Percentiles rank a stretch among this genome's conserved stretches.
Evolutionary conservation across 2,888 invertebrate genomes (phyloP).

Genomic region (Julus scanicus): DNA sequence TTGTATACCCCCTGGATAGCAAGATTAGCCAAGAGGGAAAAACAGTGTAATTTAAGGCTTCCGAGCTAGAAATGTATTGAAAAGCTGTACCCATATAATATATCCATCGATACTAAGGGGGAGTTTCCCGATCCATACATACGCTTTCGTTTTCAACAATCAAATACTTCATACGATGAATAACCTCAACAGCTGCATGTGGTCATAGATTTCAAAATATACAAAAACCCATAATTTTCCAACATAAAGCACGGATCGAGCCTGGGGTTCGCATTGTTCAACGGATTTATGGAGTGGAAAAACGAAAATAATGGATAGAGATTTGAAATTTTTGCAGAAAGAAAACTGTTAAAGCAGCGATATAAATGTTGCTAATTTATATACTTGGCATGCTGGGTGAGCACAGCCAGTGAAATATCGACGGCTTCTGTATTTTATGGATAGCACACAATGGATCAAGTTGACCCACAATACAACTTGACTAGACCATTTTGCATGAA

Average conservation of each 20-base stretch:
- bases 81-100: background rate
- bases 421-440: too few species aligned
- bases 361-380: too few species aligned
- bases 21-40: background rate
- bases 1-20: too few species aligned
- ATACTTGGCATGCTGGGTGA: too few species aligned
- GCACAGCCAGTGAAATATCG: too few species aligned
- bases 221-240: background rate
- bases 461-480: too few species aligned
- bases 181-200: background rate
- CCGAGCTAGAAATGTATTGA: background rate
- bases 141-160: background rate
- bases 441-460: too few species aligned
- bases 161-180: constrained; percentile 5
- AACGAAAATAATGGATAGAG: background rate
- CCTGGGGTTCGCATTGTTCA: constrained; percentile 3
- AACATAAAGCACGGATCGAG: background rate
- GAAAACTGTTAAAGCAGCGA: too few species aligned
- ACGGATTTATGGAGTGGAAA: background rate
- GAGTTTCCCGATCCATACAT: background rate
- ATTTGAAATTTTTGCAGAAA: background rate
- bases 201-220: constrained; percentile 1
- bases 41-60: background rate
- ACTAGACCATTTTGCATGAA: too few species aligned
- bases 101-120: background rate